phyloP scores from a whole-genome alignment of 2,888 invertebrate species.

The Phyllotreta cruciferae region DNA sequence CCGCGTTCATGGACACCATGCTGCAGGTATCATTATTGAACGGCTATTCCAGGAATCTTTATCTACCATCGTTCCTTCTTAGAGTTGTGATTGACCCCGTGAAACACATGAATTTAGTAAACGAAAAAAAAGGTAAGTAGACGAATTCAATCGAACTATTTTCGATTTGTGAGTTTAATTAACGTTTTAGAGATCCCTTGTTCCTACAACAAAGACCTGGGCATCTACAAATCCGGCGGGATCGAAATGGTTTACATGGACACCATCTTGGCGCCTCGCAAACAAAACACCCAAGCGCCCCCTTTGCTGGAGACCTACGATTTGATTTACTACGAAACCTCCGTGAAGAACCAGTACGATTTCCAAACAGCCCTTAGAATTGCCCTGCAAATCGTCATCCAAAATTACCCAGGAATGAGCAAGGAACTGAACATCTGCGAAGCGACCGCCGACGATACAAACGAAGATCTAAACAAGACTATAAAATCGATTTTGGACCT shows the following conservation, averaged over 20 bases:
- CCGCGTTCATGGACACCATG: constrained; percentile 74
- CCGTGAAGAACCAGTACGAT: constrained; percentile 29
- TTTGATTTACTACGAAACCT: constrained; percentile 63
- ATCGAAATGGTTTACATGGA: constrained; percentile 68
- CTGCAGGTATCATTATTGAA: constrained; percentile 68
- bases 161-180: background rate
- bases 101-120: constrained; percentile 51
- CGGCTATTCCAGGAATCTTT: constrained; percentile 58
- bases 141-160: background rate
- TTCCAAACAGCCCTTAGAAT: constrained; percentile 30
- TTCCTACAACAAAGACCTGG: constrained; percentile 55
- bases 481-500: constrained; percentile 27
- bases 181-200: constrained; percentile 56
- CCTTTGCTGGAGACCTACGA: constrained; percentile 65
- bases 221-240: constrained; percentile 63
- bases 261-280: constrained; percentile 63
- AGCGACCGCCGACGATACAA: background rate
- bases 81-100: constrained; percentile 65
- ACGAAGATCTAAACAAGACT: constrained; percentile 15
- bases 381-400: constrained; percentile 40
- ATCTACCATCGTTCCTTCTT: constrained; percentile 67
- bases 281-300: constrained; percentile 60
- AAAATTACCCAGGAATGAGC: constrained; percentile 30
- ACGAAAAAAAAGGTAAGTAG: constrained; percentile 15
- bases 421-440: constrained; percentile 30